Conservation (phyloP, 2,888 invertebrate genomes). For the Listrodromus nycthemerus region DNA sequence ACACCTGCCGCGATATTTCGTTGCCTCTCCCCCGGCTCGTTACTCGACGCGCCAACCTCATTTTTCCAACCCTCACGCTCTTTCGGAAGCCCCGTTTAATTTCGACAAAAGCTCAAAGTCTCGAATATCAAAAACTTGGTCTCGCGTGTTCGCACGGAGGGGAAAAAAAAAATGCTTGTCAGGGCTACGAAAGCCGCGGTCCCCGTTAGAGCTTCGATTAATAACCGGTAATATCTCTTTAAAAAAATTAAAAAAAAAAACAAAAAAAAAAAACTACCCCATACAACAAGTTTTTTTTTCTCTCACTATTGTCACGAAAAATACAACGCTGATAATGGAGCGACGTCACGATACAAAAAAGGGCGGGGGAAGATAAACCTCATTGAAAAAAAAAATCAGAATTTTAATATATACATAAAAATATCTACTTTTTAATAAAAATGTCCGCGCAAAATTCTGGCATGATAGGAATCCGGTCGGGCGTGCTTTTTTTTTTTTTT, state of each 20-base stretch:
- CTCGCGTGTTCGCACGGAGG: not conserved
- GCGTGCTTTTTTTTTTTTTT: not conserved
- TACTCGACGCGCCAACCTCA: too few relatives aligned
- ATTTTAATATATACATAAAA: too few relatives aligned
- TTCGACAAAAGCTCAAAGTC: not conserved
- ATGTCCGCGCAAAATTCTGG: slow-evolving; percentile 47
- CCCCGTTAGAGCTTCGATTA: slow-evolving; percentile 36
- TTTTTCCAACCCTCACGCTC: too few relatives aligned
- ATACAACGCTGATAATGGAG: slow-evolving; percentile 5
- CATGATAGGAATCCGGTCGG: slow-evolving; percentile 49
- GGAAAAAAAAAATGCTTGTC: not conserved
- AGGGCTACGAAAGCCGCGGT: not conserved
- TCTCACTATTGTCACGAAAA: not conserved
- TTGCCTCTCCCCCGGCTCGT: too few relatives aligned
- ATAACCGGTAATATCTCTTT: slow-evolving; percentile 3
- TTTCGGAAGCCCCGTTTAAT: too few relatives aligned
- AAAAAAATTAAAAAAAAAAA: not conserved
- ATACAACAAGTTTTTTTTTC: slow-evolving; percentile 20
- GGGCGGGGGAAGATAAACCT: not conserved
- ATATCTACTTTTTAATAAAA: too few relatives aligned
- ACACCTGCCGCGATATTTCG: not conserved
- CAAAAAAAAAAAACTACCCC: not conserved
- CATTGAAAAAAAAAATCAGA: too few relatives aligned
- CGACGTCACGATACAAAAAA: slow-evolving; percentile 16
- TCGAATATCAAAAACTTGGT: not conserved